Percentiles rank a stretch among this genome's conserved stretches.
phyloP scores from a whole-genome alignment of 1,140 invertebrate genomes.

The Arctopsyche grandis region DNA sequence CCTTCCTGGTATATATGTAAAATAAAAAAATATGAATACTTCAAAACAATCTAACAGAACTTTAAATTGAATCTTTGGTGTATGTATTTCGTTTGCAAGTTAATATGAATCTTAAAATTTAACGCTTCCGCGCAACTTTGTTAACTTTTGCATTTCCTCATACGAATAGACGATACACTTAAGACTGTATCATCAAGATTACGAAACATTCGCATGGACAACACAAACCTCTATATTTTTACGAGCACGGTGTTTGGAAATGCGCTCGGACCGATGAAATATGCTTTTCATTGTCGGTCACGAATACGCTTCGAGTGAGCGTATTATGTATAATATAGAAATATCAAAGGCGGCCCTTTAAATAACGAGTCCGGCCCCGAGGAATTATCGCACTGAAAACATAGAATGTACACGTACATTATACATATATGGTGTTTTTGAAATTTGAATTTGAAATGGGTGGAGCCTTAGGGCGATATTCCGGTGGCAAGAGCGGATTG shows the following conservation, averaged over 20 bases:
- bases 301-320: background rate
- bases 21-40: no score
- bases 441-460: slow-evolving; percentile 50
- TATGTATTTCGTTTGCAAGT: no score
- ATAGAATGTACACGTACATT: slow-evolving; percentile 12
- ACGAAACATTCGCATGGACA: no score
- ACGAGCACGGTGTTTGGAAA: slow-evolving; percentile 7
- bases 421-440: slow-evolving; percentile 37
- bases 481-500: slow-evolving; percentile 43
- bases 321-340: slow-evolving; percentile 13
- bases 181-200: no score
- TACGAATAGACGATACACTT: no score
- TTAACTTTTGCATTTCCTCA: no score
- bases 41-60: no score
- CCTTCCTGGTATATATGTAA: no score
- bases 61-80: no score
- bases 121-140: no score
- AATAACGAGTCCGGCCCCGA: background rate
- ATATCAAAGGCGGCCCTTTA: slow-evolving; percentile 7
- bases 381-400: slow-evolving; percentile 46
- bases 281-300: background rate
- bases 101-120: no score
- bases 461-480: slow-evolving; percentile 39
- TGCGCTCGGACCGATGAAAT: background rate
- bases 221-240: no score